Base-by-base conservation (phyloP, 2,888 invertebrate genomes). In the Pristionchus exspectatus region DNA sequence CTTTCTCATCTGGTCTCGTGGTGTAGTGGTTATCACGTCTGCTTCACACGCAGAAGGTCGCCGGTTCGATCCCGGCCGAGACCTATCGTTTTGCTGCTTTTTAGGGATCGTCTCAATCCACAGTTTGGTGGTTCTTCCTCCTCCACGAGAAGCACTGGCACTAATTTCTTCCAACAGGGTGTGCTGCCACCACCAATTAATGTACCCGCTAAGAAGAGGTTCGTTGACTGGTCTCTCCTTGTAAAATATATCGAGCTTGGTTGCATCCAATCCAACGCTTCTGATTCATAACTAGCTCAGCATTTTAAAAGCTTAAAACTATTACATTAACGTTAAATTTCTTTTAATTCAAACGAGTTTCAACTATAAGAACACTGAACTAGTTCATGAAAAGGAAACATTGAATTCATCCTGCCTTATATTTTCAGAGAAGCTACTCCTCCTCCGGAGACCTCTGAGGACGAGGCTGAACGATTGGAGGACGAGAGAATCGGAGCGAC, bases 11-110 rank as follows among this genome's bases (percentile, higher is more conserved):
- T 59, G 89, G 89, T 89, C 89, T 84, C 87, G 90, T 91, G 90
- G 91, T 90, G 91, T 91, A 91, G 91, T 91, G 91, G 91, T 91
- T 91, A 91, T 90, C 91, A 90, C 91, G 90, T 91, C 91, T 91
- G 91, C 91, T 91, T 91, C 90, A 91, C 91, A 91, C 91, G 91
- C 91, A 91, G 91, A 91, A 91, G 91, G 91, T 91, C 90, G 90
- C 91, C 91, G 91, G 91, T 91, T 91, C 91, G 90, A 90, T 88
- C 90, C 90, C 90, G 90, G 90, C 90, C 89, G 72, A 85, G 89
- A 89, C 89, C 89, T 89, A 44, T 33, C 38, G 0, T 74, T 74
- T 74, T 50, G 27, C 81, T 14, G 0, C 14, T n/a, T 81, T 54
- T 44, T 44, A 81, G 81, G 50, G 81, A 81, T 54, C 81, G 81